Evolutionary conservation across 2,113 vertebrate genomes (phyloP), one percentile per base, ranked within the genome.

Genomic region (Cygnus buccinator): DNA sequence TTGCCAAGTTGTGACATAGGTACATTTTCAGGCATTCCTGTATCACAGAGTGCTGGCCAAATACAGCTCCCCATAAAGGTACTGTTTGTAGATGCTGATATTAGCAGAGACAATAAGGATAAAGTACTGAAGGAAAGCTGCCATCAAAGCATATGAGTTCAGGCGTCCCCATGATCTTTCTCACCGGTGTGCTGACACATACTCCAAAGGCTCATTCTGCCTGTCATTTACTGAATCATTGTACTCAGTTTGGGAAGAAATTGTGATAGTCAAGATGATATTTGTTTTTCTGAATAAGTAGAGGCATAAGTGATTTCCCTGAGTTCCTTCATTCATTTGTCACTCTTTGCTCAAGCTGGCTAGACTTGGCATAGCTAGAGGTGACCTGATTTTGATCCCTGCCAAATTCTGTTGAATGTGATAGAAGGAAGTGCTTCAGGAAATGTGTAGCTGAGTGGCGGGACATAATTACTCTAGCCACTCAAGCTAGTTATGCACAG

Each of bases 321-420:
- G 37, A 63, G 18, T 85, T 91, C 16, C 44, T 90, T 84, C 3
- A 1, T 48, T 71, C 20, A 82, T 91, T 78, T 71, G 41, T 92
- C 73, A 75, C 61, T 84, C 33, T 7, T 52, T 89, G 26, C 76
- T 89, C 67, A 91, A 85, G 59, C 5, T 79, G 71, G 13, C 31
- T n/a, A 73, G 63, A 11, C 14, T 66, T 87, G 37, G 57, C 28
- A 11, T 66, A 85, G 50, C 55, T 91, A 54, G 86, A 94, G 52
- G 59, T 87, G 82, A 95, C 87, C 85, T 91, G 84, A 70, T 93
- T 90, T 82, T 84, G 44, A 58, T 84, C 74, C 73, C 61, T 81
- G 65, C 19, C 35, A 72, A 84, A 91, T 92, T 84, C 80, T 61
- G 22, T 23, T 90, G 68, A 68, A n/a, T 71, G 57, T 28, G 43